Evolutionary conservation across 2,888 invertebrate genomes (phyloP).

Genomic region (Dasysyrphus tricinctus): DNA sequence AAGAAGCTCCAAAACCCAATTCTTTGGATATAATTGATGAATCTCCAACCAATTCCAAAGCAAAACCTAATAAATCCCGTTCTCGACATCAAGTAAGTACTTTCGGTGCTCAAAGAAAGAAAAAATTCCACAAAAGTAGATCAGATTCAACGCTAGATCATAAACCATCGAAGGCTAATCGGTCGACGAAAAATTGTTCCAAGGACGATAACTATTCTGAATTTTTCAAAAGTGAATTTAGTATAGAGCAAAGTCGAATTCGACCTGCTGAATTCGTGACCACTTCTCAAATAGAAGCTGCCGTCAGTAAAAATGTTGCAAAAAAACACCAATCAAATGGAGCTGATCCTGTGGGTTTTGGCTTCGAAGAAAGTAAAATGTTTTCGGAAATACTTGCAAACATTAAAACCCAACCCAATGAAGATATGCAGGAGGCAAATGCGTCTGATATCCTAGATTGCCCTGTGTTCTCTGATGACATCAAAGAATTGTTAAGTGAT

Average conservation of each 20-base stretch:
- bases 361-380: conserved; percentile 47
- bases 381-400: conserved; percentile 58
- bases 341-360: background rate
- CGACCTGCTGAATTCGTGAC: conserved; percentile 70
- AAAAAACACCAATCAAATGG: background rate
- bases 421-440: conserved; percentile 27
- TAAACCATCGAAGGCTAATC: conserved; percentile 39
- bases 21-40: conserved; percentile 79
- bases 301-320: conserved; percentile 48
- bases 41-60: conserved; percentile 78
- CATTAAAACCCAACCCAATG: conserved; percentile 14
- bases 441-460: conserved; percentile 76
- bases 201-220: conserved; percentile 77
- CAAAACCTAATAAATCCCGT: conserved; percentile 65
- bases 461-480: conserved; percentile 79
- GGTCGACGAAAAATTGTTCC: conserved; percentile 1
- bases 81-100: conserved; percentile 59
- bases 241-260: conserved; percentile 73
- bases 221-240: conserved; percentile 80
- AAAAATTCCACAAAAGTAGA: conserved; percentile 77
- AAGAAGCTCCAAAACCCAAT: conserved; percentile 27
- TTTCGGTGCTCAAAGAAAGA: conserved; percentile 48
- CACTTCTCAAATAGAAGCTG: conserved; percentile 78
- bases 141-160: conserved; percentile 77
- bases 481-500: conserved; percentile 70